Base-by-base conservation (phyloP, 2,888 invertebrate species). In the Glyphotaelius pellucidus region DNA sequence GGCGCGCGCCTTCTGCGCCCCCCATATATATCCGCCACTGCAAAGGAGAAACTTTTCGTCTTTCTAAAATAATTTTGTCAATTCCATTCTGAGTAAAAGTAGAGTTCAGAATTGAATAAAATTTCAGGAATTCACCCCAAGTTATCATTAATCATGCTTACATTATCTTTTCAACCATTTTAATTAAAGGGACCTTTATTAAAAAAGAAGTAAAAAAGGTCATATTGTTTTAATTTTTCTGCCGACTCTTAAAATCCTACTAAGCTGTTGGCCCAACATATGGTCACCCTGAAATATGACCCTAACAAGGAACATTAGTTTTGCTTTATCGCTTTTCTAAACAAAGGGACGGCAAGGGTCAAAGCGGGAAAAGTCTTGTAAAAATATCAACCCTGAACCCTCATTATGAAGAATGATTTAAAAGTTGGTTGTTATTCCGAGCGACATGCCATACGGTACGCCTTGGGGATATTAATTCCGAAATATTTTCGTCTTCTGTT, bases 221-320 rank as follows among this genome's bases (percentile, higher is more conserved):
- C 42, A 15, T 47, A 67, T 86, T 30, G n/a, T 35, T 89, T 89
- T 89, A 89, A 89, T 89, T 89, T 79, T 89, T 89, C 80, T 67
- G 80, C 35, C 88, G 35, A 67, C 67, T 89, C 35, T 89, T 88
- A 88, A 88, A 89, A 32, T 7, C 19, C 88, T 35, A 89, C 79
- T 80, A 89, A 32, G 79, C 88, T 89, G 30, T 89, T 35, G 79
- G 79, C 52, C 88, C 67, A 80, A 89, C 88, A 89, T 89, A 89
- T 89, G 88, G 88, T 89, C 88, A 32, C 88, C 67, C 31, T 89
- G 88, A 89, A 89, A 89, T 79, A 89, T 89, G 35, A n/a, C 88
- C 80, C 88, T n/a, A 79, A 89, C 80, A 89, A 31, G 25, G 32
- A 79, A 89, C 88, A 79, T 88, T 88, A 32, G 86, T 87, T 87